phyloP scores from a whole-genome alignment of 2,888 invertebrate species.

The Rhogogaster chlorosoma region DNA sequence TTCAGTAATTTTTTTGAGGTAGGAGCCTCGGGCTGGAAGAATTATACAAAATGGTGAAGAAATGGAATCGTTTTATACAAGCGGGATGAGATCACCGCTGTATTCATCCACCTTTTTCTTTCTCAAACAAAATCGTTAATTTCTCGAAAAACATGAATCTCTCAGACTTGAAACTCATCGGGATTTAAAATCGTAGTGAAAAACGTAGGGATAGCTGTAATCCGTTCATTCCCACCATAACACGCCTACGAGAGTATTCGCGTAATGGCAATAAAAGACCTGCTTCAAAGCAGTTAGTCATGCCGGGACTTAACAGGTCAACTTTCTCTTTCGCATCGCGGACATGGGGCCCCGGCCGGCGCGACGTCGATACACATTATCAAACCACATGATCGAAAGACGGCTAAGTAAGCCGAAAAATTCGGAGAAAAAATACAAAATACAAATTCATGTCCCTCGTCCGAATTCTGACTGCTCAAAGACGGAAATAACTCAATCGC shows the following conservation, averaged over 20 bases:
- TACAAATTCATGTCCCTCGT: not conserved
- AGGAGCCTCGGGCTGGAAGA: not conserved
- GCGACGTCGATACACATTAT: not conserved
- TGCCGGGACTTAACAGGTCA: not conserved
- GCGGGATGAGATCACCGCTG: not conserved
- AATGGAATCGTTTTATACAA: no score
- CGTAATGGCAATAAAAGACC: conserved; percentile 5
- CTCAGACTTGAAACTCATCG: no score
- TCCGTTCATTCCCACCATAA: not conserved
- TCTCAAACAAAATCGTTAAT: no score
- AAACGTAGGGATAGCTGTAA: not conserved
- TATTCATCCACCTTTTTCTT: not conserved
- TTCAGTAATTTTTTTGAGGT: not conserved
- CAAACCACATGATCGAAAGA: not conserved
- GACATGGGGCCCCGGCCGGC: not conserved
- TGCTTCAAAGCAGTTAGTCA: not conserved
- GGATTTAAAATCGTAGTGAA: no score
- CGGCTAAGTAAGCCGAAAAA: not conserved
- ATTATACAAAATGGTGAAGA: not conserved
- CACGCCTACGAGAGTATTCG: conserved; percentile 3
- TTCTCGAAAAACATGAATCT: no score
- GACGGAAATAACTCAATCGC: not conserved
- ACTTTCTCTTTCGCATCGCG: conserved; percentile 31
- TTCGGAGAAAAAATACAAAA: not conserved
- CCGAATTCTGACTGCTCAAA: not conserved